A percentile compares a stretch with the other conserved stretches of the same genome.
Evolutionary conservation across 2,888 invertebrate species (phyloP).

Genomic region (Lasius fuliginosus): DNA sequence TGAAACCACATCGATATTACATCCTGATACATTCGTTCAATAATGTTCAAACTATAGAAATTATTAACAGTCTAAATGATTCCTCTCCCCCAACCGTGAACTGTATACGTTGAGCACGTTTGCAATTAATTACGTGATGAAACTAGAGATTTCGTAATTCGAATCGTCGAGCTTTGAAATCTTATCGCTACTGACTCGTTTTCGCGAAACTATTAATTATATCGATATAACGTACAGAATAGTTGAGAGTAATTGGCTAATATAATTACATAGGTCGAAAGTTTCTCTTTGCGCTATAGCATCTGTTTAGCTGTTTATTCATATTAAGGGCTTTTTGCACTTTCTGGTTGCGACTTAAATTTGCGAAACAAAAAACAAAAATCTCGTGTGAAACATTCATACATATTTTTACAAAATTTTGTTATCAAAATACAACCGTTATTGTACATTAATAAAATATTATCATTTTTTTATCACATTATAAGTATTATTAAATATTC

Average conservation of each 20-base stretch:
- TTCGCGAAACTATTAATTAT: not conserved
- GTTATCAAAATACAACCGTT: not conserved
- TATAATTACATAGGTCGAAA: not conserved
- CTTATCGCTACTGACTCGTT: slow-evolving; percentile 14
- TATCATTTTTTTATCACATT: not conserved
- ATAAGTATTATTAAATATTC: not conserved
- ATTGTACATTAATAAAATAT: not conserved
- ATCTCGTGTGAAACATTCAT: not conserved
- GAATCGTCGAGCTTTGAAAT: slow-evolving; percentile 34
- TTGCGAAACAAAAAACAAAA: not conserved
- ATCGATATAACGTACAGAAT: not conserved
- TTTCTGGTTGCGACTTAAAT: not conserved
- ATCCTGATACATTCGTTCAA: not conserved
- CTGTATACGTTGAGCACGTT: not conserved
- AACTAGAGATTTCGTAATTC: slow-evolving; percentile 28
- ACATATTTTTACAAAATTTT: not conserved
- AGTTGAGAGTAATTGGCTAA: not conserved
- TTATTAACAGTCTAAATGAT: not conserved
- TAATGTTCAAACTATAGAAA: not conserved
- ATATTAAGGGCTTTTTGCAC: not conserved
- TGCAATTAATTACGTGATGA: slow-evolving; percentile 35
- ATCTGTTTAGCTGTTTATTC: not conserved
- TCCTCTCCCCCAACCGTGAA: not conserved
- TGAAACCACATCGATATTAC: too few species aligned
- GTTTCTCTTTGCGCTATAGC: not conserved